A percentile compares a stretch with the other conserved stretches of the same genome.
Evolutionary conservation across 2,888 invertebrate genomes (phyloP).

Genomic region (Hirtodrosophila trivittata): DNA sequence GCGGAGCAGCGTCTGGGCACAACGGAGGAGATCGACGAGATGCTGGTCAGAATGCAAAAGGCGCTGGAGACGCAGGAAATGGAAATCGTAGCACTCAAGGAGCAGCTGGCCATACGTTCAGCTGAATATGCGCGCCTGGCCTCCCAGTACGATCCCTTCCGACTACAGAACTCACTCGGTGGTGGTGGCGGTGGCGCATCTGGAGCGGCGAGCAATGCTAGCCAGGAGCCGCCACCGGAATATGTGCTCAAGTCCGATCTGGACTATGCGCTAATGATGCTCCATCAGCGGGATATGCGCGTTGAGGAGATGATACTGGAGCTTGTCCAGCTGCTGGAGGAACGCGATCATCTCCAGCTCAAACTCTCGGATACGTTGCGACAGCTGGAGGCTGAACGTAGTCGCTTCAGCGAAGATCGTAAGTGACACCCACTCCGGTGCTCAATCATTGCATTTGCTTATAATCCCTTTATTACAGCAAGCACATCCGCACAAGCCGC

Average conservation of each 20-base stretch:
- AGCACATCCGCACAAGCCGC: constrained; percentile 11
- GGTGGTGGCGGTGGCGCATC: constrained; percentile 9
- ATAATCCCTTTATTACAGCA: constrained; percentile 7
- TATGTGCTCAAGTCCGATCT: constrained; percentile 86
- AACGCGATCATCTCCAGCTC: constrained; percentile 92
- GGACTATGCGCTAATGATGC: constrained; percentile 92
- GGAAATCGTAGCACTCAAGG: constrained; percentile 89
- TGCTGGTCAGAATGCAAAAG: constrained; percentile 83
- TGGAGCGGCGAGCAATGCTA: constrained; percentile 11
- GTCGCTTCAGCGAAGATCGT: constrained; percentile 63
- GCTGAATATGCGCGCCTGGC: constrained; percentile 86
- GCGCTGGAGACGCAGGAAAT: constrained; percentile 89
- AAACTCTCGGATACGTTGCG: constrained; percentile 92
- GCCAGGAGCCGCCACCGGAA: constrained; percentile 43
- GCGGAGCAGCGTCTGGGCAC: not conserved
- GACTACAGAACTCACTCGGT: constrained; percentile 75
- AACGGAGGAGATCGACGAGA: constrained; percentile 43
- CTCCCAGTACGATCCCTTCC: constrained; percentile 83
- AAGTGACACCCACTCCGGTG: too few species aligned
- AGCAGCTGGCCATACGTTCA: constrained; percentile 87
- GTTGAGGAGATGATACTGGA: constrained; percentile 94
- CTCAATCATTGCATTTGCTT: not conserved
- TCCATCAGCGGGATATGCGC: constrained; percentile 93
- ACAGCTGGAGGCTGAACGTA: constrained; percentile 87
- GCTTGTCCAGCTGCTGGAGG: constrained; percentile 91